Base-by-base conservation (phyloP, 2,797 vertebrate genomes). In the Orestias chungarensis region DNA sequence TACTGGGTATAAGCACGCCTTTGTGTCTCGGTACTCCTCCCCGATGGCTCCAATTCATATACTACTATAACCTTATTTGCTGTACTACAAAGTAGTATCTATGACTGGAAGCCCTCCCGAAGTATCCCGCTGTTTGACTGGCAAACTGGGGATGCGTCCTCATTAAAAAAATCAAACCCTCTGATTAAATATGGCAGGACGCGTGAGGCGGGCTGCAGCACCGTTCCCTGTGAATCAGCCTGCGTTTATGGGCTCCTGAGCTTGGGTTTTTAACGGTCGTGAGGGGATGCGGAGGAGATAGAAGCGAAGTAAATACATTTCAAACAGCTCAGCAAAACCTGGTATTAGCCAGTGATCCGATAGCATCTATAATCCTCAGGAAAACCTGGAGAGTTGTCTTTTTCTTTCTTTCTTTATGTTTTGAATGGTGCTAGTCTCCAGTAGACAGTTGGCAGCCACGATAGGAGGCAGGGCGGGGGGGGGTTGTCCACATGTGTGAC, bases 291-390 rank as follows among this genome's bases (percentile, higher is more conserved):
- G 27, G 77, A 82, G 80, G 85, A 82, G 81, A n/a, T 70, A 81
- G 67, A 76, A 81, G 73, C 50, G 62, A 77, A 78, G 91, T 93
- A 92, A 93, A 90, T 89, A 89, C 88, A 91, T 92, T 86, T 90
- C 66, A 82, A 81, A 87, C 77, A 72, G 81, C 85, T 70, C 79
- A 86, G 87, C 84, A 87, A 78, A 87, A 87, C 72, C 15, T 71
- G 85, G 92, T 78, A 91, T 92, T 91, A 90, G 88, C 82, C 88
- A 92, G 87, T 91, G 87, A 91, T 91, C 90, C 79, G 87, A 91
- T 92, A 88, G 82, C 86, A 90, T 91, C 90, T 84, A 79, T 93
- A 93, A 93, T 93, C 92, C 89, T 78, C 64, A 1, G 90, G 84
- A 91, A 93, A 92, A 92, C 92, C 91, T 92, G 88, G 89, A 92